Evolutionary conservation across 2,113 vertebrate species (phyloP), one percentile per base, ranked within the genome.

Genomic region (Siphamia tubifer): DNA sequence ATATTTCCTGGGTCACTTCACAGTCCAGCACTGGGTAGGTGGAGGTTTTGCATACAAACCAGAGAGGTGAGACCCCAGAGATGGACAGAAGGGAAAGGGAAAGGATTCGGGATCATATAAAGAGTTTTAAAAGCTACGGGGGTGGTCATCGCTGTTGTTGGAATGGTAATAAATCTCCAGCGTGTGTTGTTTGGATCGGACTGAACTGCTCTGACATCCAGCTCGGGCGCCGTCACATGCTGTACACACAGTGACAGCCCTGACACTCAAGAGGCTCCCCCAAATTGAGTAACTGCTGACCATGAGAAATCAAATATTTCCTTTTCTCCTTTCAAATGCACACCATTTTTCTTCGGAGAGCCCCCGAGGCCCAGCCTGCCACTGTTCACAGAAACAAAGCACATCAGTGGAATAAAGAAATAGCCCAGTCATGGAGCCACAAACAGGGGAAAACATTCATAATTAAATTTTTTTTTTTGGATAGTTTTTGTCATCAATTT

Each of bases 201-300:
- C 24, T 20, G 40, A 38, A 44, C 23, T 30, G 57, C 20, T 17
- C 32, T 49, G 65, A 49, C 25, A 27, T 51, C 45, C 34, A 16
- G 12, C 36, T 11, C 32, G 21, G 30, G 23, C 10, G 20, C 49
- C 25, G 17, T 11, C 4, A 52, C 27, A 12, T 4, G 20, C 8
- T 3, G 16, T 4, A 43, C 35, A 13, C 34, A 8, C 17, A 28
- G 19, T 45, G 62, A 60, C 62, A 47, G 30, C 24, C 20, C 21
- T 25, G 16, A 34, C 32, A 54, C 45, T 45, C 4, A 12, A 43
- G 44, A 36, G 36, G 19, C 28, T 19, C 19, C 19, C 2, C 19
- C 36, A 44, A 49, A 66, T 31, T 44, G 44, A 21, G 42, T 8
- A 67, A 60, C n/a, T 67, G 54, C 54, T 61, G 55, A 74, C 47